Percentiles rank a stretch among this genome's conserved stretches.
Evolutionary conservation across 1,140 invertebrate genomes (phyloP).

Genomic region (Drosophila seguyi): DNA sequence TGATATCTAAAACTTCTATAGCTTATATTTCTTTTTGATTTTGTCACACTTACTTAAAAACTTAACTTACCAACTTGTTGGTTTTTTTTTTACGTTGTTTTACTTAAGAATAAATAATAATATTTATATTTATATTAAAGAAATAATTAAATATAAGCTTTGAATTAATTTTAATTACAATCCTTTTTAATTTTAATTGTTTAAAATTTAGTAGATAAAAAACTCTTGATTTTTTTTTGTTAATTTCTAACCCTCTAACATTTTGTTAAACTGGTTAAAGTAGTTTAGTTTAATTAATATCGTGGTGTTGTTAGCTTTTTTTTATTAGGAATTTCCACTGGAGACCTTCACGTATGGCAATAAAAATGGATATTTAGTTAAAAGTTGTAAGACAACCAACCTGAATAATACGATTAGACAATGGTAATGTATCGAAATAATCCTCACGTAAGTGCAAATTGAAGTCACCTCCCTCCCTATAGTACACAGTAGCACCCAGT

Average conservation of each 20-base stretch:
- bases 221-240: neutral
- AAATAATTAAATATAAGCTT: too few relatives aligned
- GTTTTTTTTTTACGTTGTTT: too few relatives aligned
- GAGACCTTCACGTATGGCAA: neutral
- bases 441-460: conserved; percentile 21
- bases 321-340: neutral
- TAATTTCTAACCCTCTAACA: neutral
- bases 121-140: too few relatives aligned
- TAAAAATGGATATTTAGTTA: neutral
- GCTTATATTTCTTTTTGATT: too few relatives aligned
- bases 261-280: neutral
- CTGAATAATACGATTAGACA: neutral
- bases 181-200: too few relatives aligned
- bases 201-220: neutral
- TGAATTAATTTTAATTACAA: too few relatives aligned
- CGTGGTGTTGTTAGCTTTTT: neutral
- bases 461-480: neutral
- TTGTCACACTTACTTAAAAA: too few relatives aligned
- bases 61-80: too few relatives aligned
- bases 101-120: too few relatives aligned
- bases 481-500: conserved; percentile 27
- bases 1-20: too few relatives aligned
- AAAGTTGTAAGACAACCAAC: conserved; percentile 5
- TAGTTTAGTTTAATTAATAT: neutral
- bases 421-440: neutral